Percentiles rank a stretch among this genome's conserved stretches.
Conservation (phyloP, 2,888 invertebrate genomes). For the Hyles lineata region DNA sequence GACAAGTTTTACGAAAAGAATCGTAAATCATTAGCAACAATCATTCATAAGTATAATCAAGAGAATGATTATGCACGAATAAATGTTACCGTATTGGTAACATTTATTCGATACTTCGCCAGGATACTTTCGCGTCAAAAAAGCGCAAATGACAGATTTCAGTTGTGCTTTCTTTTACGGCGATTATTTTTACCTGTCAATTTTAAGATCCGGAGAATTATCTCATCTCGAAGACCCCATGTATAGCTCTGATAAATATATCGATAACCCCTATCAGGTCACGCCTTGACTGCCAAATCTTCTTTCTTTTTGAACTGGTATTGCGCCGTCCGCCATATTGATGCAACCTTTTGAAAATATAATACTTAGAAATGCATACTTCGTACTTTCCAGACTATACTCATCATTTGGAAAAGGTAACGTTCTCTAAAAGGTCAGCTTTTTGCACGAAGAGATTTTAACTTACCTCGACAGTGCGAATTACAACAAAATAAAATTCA, state of each 20-base stretch:
- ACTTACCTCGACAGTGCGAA: too few species aligned
- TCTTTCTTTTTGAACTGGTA: not conserved
- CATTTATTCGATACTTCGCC: too few species aligned
- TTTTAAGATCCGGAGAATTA: not conserved
- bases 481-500: too few species aligned
- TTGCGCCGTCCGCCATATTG: slow-evolving; percentile 16
- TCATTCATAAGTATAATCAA: too few species aligned
- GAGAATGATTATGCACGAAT: not conserved
- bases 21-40: not conserved
- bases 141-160: not conserved
- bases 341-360: not conserved
- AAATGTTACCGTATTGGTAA: too few species aligned
- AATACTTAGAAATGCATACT: not conserved
- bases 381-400: too few species aligned
- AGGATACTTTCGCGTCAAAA: not conserved
- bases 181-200: not conserved
- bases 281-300: not conserved
- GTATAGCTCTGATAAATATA: not conserved
- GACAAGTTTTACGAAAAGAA: not conserved
- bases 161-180: slow-evolving; percentile 17
- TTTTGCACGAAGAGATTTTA: too few species aligned
- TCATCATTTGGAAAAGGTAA: not conserved
- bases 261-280: not conserved
- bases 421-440: too few species aligned
- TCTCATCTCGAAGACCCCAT: not conserved